A percentile compares a stretch with the other conserved stretches of the same genome.
Conservation (phyloP, 1,140 invertebrate species). For the Drosophila subpulchrella region DNA sequence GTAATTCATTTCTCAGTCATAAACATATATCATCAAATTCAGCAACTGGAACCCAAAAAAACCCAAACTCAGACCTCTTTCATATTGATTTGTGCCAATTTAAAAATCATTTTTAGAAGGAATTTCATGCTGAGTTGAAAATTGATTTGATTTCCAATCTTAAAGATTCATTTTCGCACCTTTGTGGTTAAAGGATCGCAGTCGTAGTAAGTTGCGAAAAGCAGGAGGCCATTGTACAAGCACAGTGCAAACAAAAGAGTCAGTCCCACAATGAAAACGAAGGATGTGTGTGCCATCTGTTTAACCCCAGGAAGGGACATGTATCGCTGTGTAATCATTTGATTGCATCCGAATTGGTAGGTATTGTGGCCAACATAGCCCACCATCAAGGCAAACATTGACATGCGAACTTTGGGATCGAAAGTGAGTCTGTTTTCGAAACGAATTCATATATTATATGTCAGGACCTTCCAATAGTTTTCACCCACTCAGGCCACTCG, state of each 20-base stretch:
- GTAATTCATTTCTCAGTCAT: slow-evolving; percentile 2
- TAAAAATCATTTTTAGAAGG: too few relatives aligned
- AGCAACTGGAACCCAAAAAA: too few relatives aligned
- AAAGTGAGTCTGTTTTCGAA: slow-evolving; percentile 81
- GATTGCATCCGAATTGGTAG: slow-evolving; percentile 89
- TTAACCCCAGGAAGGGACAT: slow-evolving; percentile 87
- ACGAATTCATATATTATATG: not conserved
- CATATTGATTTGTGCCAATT: too few relatives aligned
- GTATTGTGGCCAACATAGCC: slow-evolving; percentile 89
- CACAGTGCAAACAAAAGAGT: slow-evolving; percentile 87
- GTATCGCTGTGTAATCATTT: slow-evolving; percentile 89
- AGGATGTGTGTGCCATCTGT: slow-evolving; percentile 89
- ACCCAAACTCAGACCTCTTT: too few relatives aligned
- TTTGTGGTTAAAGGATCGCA: slow-evolving; percentile 93
- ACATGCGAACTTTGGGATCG: slow-evolving; percentile 90
- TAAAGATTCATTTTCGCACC: slow-evolving; percentile 30
- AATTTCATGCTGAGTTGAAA: too few relatives aligned
- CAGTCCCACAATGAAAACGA: slow-evolving; percentile 89
- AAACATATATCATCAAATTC: too few relatives aligned
- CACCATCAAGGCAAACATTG: slow-evolving; percentile 89
- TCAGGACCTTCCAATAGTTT: not conserved
- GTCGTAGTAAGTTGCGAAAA: slow-evolving; percentile 92
- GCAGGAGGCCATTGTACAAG: slow-evolving; percentile 91
- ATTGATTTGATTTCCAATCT: too few relatives aligned
- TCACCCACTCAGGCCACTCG: slow-evolving; percentile 90